Evolutionary conservation across 2,113 vertebrate genomes (phyloP).

Genomic region (Lophura nycthemera): DNA sequence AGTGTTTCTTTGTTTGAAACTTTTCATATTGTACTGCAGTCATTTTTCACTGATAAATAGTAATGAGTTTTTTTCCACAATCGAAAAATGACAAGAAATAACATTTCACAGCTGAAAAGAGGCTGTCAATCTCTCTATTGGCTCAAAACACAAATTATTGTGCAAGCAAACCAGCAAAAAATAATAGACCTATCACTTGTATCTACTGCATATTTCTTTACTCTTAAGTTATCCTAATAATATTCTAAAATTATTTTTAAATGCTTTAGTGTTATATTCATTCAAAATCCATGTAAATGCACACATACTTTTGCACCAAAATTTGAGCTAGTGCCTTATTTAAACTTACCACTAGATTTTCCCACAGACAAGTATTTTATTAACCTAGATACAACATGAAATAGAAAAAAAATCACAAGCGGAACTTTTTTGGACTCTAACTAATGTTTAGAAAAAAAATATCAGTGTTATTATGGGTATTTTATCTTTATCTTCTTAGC

Average conservation of each 20-base stretch:
- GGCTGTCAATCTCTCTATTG: not conserved
- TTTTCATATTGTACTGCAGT: not conserved
- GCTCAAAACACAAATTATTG: not conserved
- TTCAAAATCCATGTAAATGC: not conserved
- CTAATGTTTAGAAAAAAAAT: not conserved
- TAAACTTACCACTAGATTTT: not conserved
- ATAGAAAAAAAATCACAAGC: not conserved
- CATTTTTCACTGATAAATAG: conserved; percentile 51
- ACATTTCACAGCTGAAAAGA: not conserved
- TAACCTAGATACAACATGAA: not conserved
- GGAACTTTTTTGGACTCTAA: not conserved
- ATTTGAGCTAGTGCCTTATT: not conserved
- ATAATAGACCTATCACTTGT: not conserved
- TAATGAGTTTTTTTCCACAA: not conserved
- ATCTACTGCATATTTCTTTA: not conserved
- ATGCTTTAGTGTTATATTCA: not conserved
- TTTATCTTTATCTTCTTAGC: not conserved
- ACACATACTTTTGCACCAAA: not conserved
- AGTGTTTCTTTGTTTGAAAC: not conserved
- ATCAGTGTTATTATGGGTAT: not conserved
- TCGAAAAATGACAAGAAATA: not conserved
- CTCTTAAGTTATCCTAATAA: not conserved
- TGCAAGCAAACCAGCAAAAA: not conserved
- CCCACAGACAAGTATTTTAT: not conserved
- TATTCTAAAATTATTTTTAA: not conserved